Base-by-base conservation (phyloP, 2,888 invertebrate species). In the Diachrysia chrysitis region DNA sequence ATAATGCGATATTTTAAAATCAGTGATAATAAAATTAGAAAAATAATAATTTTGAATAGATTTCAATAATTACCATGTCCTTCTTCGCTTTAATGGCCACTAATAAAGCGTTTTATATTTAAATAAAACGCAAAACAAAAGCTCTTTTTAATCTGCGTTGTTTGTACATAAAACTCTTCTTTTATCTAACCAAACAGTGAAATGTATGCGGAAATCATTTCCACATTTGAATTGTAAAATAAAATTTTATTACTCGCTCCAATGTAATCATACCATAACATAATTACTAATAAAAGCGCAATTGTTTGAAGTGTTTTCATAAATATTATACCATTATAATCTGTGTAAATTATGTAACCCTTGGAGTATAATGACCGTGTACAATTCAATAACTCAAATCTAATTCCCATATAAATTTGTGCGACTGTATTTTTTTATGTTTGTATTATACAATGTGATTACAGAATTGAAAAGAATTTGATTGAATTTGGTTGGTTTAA, bases 271-370 rank as follows among this genome's bases (percentile, higher is more conserved):
- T 7, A 14, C 55, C 54, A 21, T 46, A 51, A 54, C 42, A 10
- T 57, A 62, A 61, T 64, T 64, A 60, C 55, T 51, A 59, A 62
- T 76, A 69, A 76, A 66, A 64, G 42, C 61, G n/a, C 69, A 59
- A 62, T 62, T 76, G 55, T 66, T 72, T 63, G 42, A 32, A 46
- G 25, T 35, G 73, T 54, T 21, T 16, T 58, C 46, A 72, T 76
- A 69, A 59, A 76, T 58, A 62, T 23, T 46, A 19, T 61, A 61
- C 64, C 56, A 61, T 63, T 56, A 48, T 67, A 25, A 64, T 57
- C 46, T 57, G 58, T n/a, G 37, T 57, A 4, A 25, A 53, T 10
- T 32, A 32, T 25, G 5, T 25, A 10, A 17, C 63, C 69, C 23
- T 29, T 35, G 17, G 53, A 57, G 64, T 53, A 65, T 69, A 65